Percentiles rank a stretch among this genome's conserved stretches.
phyloP scores from a whole-genome alignment of 2,113 vertebrate species.

The Chrysochloris asiatica region DNA sequence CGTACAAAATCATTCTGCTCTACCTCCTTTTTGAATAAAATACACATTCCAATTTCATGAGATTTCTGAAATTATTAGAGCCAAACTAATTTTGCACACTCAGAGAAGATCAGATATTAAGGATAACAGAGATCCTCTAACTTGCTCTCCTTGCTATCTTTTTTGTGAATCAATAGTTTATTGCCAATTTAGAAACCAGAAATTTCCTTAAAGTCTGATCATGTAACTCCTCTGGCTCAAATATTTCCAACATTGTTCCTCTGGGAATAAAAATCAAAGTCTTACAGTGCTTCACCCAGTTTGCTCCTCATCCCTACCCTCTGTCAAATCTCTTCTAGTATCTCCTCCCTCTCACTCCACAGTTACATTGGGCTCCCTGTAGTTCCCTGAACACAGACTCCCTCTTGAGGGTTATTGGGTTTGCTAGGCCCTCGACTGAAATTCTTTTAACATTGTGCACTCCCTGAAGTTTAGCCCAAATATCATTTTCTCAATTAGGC shows the following conservation, averaged over 20 bases:
- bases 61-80: conserved; percentile 1
- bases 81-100: neutral
- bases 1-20: neutral
- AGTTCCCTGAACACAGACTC: neutral
- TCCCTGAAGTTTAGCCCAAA: neutral
- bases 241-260: neutral
- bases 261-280: neutral
- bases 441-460: neutral
- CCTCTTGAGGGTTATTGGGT: neutral
- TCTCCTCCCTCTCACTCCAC: accelerated
- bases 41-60: neutral
- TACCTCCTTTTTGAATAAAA: conserved; percentile 16
- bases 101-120: neutral
- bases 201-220: neutral
- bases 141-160: neutral
- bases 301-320: neutral
- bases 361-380: accelerated
- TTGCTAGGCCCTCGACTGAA: neutral
- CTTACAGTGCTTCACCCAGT: neutral
- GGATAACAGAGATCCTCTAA: neutral
- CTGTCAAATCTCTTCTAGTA: neutral
- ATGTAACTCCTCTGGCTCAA: neutral
- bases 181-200: neutral
- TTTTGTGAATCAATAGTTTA: neutral
- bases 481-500: neutral